These are phyloP conservation scores for Heterohyrax brucei DNA, from an alignment of 2,797 vertebrate species.

Conservation along the genomic window DNA sequence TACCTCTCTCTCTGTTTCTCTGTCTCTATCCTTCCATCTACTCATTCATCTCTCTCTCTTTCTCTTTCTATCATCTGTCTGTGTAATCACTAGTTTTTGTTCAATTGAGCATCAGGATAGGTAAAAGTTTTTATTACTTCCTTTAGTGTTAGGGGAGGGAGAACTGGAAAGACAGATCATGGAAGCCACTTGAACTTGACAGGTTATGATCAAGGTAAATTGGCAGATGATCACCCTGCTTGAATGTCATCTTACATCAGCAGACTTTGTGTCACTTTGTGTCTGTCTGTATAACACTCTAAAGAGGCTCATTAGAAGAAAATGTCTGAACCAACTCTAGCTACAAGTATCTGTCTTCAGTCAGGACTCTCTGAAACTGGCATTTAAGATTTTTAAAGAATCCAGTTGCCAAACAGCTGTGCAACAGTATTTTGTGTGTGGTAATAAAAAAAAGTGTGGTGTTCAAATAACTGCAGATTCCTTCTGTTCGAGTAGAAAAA, in stretches of 20 bases:
- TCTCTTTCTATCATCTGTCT: neutral
- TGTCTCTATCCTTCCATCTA: no score
- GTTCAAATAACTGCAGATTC: neutral
- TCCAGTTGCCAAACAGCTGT: conserved; percentile 58
- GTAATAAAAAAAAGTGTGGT: neutral
- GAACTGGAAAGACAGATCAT: neutral
- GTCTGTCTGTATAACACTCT: neutral
- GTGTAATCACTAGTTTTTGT: neutral
- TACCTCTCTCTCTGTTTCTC: no score
- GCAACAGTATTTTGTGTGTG: conserved; percentile 74
- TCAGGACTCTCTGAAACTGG: neutral
- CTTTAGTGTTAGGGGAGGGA: neutral
- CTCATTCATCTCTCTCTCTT: neutral
- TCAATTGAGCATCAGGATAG: neutral
- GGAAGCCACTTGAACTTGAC: conserved; percentile 19
- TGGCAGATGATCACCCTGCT: neutral
- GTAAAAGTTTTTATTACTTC: neutral
- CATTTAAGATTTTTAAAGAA: conserved; percentile 5
- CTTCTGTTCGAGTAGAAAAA: neutral
- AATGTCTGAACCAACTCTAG: neutral
- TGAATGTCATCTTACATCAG: neutral
- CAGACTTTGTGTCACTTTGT: neutral
- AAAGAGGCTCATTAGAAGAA: conserved; percentile 39
- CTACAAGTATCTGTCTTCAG: neutral
- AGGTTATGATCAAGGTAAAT: conserved; percentile 41